A percentile compares a stretch with the other conserved stretches of the same genome.
Evolutionary conservation across 2,888 invertebrate genomes (phyloP).

Genomic region (Quadroppia sp.): DNA sequence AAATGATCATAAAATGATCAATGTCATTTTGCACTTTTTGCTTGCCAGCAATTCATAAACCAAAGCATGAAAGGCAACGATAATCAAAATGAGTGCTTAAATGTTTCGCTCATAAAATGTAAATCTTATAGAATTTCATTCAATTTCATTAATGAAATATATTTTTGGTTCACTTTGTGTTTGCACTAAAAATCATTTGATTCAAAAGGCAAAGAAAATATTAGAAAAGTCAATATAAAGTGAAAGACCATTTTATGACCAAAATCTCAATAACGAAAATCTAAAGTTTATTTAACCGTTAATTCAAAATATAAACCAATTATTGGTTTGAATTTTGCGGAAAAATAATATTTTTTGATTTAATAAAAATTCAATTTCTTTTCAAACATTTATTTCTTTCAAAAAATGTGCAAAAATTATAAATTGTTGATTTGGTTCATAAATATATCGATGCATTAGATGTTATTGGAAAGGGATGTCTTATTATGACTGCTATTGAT

Average conservation of each 20-base stretch:
- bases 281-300: neutral
- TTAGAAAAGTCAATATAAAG: too few relatives aligned
- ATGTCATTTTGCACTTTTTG: too few relatives aligned
- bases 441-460: too few relatives aligned
- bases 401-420: too few relatives aligned
- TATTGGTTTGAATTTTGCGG: neutral
- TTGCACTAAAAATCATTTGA: neutral
- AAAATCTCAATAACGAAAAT: neutral
- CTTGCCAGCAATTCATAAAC: neutral
- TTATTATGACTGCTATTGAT: neutral
- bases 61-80: neutral
- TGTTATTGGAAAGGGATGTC: too few relatives aligned
- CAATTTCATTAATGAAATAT: neutral
- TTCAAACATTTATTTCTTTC: too few relatives aligned
- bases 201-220: too few relatives aligned
- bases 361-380: too few relatives aligned
- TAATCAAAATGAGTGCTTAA: neutral
- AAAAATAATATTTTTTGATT: too few relatives aligned
- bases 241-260: neutral
- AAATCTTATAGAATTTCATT: neutral
- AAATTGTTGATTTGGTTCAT: too few relatives aligned
- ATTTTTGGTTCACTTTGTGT: neutral
- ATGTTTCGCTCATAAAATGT: neutral
- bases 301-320: neutral
- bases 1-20: neutral